Evolutionary conservation across 2,113 vertebrate genomes (phyloP), one percentile per base, ranked within the genome.

Genomic region (Galbula dea): DNA sequence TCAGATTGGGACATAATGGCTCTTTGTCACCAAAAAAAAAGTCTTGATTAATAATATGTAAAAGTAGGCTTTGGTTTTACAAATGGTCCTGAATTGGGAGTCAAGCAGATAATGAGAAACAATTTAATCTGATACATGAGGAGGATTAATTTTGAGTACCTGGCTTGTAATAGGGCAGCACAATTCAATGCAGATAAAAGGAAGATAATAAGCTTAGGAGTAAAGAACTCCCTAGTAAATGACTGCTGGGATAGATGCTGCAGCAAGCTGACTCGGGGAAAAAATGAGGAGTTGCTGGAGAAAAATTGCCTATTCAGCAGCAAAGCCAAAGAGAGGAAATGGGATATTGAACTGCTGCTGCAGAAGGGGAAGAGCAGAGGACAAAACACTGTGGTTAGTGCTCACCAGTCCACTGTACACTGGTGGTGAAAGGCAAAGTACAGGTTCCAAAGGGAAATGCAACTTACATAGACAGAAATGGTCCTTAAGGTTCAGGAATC

Each of bases 121-220:
- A 61, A 74, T 96, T 96, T 89, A 86, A 95, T 93, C 78, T 96
- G 78, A 83, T 96, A 34, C 79, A 76, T 71, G 95, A 91, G 72
- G 68, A 76, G 90, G 93, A 94, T 96, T 95, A 93, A 90, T 97
- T 89, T 55, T 89, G 90, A 89, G 66, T 88, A 95, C 86, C 94
- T 93, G 82, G 57, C 67, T 15, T 97, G 81, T 89, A 90, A 61
- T 21, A 66, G 75, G 86, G 63, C 83, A 88, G 62, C 69, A 66
- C 36, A 66, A 68, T 91, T 95, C 75, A 69, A 1, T 84, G 80
- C 79, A 89, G 94, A 92, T 89, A 90, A 97, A 96, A 94, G 81
- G 80, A 65, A 92, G 84, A 90, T 89, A 92, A 94, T 93, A 85
- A 88, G 46, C 37, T 85, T 81, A 63, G 4, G 17, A 81, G 55